Evolutionary conservation across 2,888 invertebrate species (phyloP).

Genomic region (Eurytoma adleriae): DNA sequence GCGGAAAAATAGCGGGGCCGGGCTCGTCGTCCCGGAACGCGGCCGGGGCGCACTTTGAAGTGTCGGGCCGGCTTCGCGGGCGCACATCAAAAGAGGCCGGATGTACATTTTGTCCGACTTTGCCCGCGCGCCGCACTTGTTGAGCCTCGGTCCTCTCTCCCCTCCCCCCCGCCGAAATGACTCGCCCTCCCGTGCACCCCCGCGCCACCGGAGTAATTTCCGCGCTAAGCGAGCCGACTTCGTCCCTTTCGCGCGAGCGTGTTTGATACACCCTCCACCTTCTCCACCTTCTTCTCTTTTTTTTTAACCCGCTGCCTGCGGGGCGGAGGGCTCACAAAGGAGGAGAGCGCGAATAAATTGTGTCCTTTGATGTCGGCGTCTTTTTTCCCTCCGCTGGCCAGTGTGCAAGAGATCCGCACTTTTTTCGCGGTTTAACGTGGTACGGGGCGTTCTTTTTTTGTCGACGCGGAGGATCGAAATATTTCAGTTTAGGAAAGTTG

Average conservation of each 20-base stretch:
- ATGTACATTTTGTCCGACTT: slow-evolving; percentile 59
- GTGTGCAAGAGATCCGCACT: neutral
- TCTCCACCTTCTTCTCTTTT: neutral
- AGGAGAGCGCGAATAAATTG: neutral
- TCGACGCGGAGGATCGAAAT: no score
- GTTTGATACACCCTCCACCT: neutral
- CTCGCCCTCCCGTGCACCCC: neutral
- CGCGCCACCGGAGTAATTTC: neutral
- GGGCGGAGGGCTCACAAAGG: neutral
- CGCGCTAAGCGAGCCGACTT: slow-evolving; percentile 1
- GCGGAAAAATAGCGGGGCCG: no score
- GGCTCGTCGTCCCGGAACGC: slow-evolving; percentile 1
- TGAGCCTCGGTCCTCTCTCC: slow-evolving; percentile 58
- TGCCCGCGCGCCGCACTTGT: slow-evolving; percentile 61
- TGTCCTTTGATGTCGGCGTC: neutral
- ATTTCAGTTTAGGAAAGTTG: no score
- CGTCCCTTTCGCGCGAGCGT: neutral
- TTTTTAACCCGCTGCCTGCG: neutral
- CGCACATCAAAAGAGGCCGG: slow-evolving; percentile 62
- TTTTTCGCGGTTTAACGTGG: neutral
- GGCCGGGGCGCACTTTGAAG: neutral
- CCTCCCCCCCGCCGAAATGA: slow-evolving; percentile 28
- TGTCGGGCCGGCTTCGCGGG: slow-evolving; percentile 38
- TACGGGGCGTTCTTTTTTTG: no score
- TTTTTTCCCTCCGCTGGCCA: neutral